Base-by-base conservation (phyloP, 2,888 invertebrate genomes). In the Euclidia mi region DNA sequence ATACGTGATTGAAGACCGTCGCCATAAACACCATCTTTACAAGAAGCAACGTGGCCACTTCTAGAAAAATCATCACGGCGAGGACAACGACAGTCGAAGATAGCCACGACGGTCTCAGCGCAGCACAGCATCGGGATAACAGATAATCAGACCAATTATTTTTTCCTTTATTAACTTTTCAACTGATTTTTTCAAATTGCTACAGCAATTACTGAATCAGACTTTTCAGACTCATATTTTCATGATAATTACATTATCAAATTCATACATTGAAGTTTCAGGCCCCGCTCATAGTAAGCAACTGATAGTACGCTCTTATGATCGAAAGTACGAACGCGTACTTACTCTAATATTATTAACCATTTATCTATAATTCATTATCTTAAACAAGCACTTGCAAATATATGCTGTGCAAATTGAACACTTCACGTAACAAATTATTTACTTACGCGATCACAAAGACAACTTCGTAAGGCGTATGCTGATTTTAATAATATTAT, bases 351-450 rank as follows among this genome's bases (percentile, higher is more conserved):
- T 56, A 60, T 57, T 63, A 65, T 58, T 59, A 73, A 71, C 60
- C 65, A 66, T 78, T 85, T 89, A 88, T 75, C 84, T 91, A 91
- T 81, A 82, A 87, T 88, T 94, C 94, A 94, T 89, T 83, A 89
- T 88, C 78, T 88, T 88, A 87, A 85, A 88, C 83, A 91, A 91
- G 88, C 90, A 86, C 79, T 89, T 84, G 81, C 80, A 84, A 79
- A 78, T 80, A 81, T 83, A 76, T 78, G 71, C 82, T 81, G 82
- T 74, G 81, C 82, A 83, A 81, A 82, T 85, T 89, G 86, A 90
- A 90, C 87, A 88, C 85, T 74, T 75, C 55, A 66, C 71, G 67
- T 71, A 79, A 79, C 73, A 68, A 78, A 78, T 75, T 67, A 78
- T 76, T 75, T 71, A 66, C 65, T 66, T 70, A 71, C 64, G 56